Percentiles rank a stretch among this genome's conserved stretches.
phyloP scores from a whole-genome alignment of 2,797 vertebrate genomes.

The Margarornis squamiger region DNA sequence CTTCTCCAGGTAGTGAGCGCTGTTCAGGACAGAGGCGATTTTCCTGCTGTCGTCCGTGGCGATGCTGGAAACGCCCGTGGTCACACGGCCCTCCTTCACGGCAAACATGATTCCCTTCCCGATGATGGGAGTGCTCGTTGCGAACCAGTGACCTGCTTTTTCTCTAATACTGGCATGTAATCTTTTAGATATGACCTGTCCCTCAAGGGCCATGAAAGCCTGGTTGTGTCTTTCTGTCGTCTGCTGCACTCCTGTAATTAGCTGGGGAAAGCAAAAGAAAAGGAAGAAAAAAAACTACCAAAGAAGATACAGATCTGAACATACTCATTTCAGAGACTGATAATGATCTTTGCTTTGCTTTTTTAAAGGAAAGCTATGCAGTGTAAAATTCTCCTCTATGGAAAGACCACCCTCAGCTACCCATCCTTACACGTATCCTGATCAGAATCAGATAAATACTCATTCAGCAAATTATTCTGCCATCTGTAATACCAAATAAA shows the following conservation, averaged over 20 bases:
- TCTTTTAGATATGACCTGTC: slow-evolving; percentile 91
- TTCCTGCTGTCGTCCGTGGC: slow-evolving; percentile 95
- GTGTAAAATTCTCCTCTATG: background rate
- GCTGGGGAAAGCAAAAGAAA: slow-evolving; percentile 74
- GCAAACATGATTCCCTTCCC: slow-evolving; percentile 96
- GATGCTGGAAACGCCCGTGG: slow-evolving; percentile 86
- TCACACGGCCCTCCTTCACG: slow-evolving; percentile 91
- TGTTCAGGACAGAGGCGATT: slow-evolving; percentile 91
- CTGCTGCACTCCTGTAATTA: slow-evolving; percentile 97
- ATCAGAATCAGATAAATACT: background rate
- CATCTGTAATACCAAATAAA: background rate
- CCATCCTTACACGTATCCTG: accelerated
- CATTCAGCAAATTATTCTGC: background rate
- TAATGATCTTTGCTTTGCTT: background rate
- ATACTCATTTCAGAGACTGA: background rate
- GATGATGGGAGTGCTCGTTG: slow-evolving; percentile 91
- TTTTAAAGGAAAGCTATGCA: background rate
- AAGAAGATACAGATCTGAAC: background rate
- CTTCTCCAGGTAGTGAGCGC: slow-evolving; percentile 92
- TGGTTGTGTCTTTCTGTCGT: slow-evolving; percentile 95
- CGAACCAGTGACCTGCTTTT: slow-evolving; percentile 97
- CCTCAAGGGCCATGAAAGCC: slow-evolving; percentile 97
- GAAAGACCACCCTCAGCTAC: background rate
- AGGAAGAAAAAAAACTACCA: background rate
- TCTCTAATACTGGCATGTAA: slow-evolving; percentile 84